Conservation (phyloP, 2,113 vertebrate species). For the Pseudorhombus dupliciocellatus region DNA sequence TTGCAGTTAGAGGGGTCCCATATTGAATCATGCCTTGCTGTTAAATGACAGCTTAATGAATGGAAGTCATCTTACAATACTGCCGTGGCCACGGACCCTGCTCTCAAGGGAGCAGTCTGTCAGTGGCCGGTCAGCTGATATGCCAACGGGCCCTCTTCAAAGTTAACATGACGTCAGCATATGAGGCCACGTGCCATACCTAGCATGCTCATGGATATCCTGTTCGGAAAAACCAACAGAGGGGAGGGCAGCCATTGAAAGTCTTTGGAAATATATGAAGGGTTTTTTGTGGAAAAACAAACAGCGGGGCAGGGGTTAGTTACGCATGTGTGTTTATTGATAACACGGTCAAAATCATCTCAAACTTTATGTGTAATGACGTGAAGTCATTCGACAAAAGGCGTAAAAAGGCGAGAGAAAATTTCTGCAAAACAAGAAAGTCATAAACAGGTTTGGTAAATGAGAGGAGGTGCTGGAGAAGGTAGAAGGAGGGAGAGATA, state of each 20-base stretch:
- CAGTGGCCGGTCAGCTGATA: slow-evolving; percentile 59
- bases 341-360: background rate
- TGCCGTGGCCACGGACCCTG: slow-evolving; percentile 41
- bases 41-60: slow-evolving; percentile 66
- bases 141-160: slow-evolving; percentile 30
- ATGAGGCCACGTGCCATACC: slow-evolving; percentile 17
- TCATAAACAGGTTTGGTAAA: slow-evolving; percentile 6
- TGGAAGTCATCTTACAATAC: slow-evolving; percentile 69
- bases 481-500: slow-evolving; percentile 53
- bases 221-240: slow-evolving; percentile 48
- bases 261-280: slow-evolving; percentile 22
- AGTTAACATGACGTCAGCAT: slow-evolving; percentile 39
- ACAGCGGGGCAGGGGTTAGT: slow-evolving; percentile 18
- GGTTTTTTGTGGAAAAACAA: slow-evolving; percentile 54
- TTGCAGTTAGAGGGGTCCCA: slow-evolving; percentile 44
- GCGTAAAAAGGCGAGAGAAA: background rate
- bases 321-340: slow-evolving; percentile 19
- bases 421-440: background rate
- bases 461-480: slow-evolving; percentile 16
- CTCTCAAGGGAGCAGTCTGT: slow-evolving; percentile 48
- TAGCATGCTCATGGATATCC: slow-evolving; percentile 31
- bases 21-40: slow-evolving; percentile 56
- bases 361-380: background rate
- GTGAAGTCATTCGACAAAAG: background rate
- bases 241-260: slow-evolving; percentile 8